phyloP scores from a whole-genome alignment of 2,888 invertebrate genomes.

The Latheticus oryzae region DNA sequence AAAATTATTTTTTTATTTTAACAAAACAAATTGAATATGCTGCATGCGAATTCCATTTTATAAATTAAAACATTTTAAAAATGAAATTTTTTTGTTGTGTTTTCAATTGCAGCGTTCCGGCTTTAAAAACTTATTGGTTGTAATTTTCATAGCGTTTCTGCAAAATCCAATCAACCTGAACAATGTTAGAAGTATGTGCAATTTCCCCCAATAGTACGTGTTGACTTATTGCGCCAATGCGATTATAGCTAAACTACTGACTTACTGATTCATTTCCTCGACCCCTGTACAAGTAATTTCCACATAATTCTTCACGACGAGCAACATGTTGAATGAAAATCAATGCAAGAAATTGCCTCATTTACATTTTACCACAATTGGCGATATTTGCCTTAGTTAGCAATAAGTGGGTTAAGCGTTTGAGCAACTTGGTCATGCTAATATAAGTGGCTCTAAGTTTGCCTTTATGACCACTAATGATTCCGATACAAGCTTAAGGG shows the following conservation, averaged over 20 bases:
- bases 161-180: conserved; percentile 33
- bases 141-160: conserved; percentile 23
- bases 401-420: conserved; percentile 43
- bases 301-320: conserved; percentile 40
- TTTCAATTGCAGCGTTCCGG: conserved; percentile 14
- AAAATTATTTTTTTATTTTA: background rate
- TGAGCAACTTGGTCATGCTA: conserved; percentile 48
- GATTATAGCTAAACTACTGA: conserved; percentile 30
- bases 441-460: conserved; percentile 53
- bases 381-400: conserved; percentile 40
- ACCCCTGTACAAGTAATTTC: conserved; percentile 38
- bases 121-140: conserved; percentile 24
- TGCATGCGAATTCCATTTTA: conserved; percentile 6
- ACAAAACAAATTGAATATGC: background rate
- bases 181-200: conserved; percentile 31
- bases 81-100: conserved; percentile 6
- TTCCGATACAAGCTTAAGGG: conserved; percentile 40
- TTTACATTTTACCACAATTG: conserved; percentile 26
- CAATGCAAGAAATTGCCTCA: conserved; percentile 15
- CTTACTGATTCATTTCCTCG: conserved; percentile 40
- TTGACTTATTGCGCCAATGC: conserved; percentile 28
- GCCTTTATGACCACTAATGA: conserved; percentile 55
- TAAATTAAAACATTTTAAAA: conserved; percentile 14
- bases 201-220: conserved; percentile 29
- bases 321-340: conserved; percentile 43